These are phyloP conservation scores for Sebastes itinus DNA, from an alignment of 2,797 vertebrate species.

Conservation along the genomic window DNA sequence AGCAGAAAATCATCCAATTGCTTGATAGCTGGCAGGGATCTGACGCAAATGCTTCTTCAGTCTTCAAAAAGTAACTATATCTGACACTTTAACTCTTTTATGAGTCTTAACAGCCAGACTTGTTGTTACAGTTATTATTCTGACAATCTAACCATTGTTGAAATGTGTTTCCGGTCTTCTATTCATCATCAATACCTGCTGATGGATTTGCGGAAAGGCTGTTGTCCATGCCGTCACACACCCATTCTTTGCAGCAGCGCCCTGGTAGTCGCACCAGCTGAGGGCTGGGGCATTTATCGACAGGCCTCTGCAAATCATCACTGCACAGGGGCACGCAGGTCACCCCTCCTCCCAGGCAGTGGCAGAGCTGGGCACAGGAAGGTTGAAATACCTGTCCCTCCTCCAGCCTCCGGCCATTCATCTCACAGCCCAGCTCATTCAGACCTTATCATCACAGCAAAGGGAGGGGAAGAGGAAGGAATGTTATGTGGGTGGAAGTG, in stretches of 20 bases:
- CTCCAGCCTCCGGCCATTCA: conserved; percentile 78
- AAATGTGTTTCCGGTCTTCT: neutral
- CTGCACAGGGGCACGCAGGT: conserved; percentile 85
- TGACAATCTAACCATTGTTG: neutral
- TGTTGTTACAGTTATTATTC: neutral
- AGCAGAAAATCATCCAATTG: neutral
- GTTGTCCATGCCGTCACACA: conserved; percentile 70
- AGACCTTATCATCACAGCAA: conserved; percentile 65
- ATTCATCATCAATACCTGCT: conserved; percentile 45
- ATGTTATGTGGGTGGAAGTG: neutral
- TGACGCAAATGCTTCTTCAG: neutral
- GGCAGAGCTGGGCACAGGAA: conserved; percentile 84
- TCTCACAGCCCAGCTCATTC: conserved; percentile 79
- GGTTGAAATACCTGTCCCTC: conserved; percentile 88
- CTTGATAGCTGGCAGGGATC: neutral
- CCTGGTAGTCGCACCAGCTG: conserved; percentile 77
- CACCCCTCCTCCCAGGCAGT: conserved; percentile 83
- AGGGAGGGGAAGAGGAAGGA: neutral
- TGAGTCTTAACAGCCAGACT: neutral
- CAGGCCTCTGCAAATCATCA: conserved; percentile 81
- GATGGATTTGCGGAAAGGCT: conserved; percentile 38
- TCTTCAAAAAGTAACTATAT: neutral
- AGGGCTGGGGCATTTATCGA: conserved; percentile 79
- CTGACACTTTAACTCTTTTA: neutral
- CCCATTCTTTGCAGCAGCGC: conserved; percentile 88